These are phyloP conservation scores for Drosophila nigricruria DNA, from an alignment of 2,888 invertebrate genomes.

Conservation along the genomic window DNA sequence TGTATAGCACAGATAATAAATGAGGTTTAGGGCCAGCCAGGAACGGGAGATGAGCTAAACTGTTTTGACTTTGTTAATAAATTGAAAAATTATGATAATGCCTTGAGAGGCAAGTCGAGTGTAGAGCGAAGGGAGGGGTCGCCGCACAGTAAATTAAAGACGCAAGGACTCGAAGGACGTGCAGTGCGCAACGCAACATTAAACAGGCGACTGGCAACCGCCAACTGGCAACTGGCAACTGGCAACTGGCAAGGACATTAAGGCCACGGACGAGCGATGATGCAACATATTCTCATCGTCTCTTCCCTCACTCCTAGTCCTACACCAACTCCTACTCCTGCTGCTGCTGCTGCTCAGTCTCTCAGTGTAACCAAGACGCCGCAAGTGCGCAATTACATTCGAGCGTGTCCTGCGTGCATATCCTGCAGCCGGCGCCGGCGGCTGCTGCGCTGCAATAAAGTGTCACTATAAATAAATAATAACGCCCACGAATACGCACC, in stretches of 20 bases:
- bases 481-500: conserved; percentile 69
- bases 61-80: conserved; percentile 81
- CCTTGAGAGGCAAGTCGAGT: conserved; percentile 30
- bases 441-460: conserved; percentile 71
- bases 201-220: conserved; percentile 73
- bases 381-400: conserved; percentile 79
- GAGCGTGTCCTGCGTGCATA: conserved; percentile 71
- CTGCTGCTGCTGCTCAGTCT: conserved; percentile 5
- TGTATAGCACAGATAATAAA: conserved; percentile 71
- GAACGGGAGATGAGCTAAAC: conserved; percentile 61
- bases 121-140: conserved; percentile 9
- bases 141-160: conserved; percentile 73
- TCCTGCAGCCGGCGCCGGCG: conserved; percentile 68
- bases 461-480: conserved; percentile 81
- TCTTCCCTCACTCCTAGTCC: neutral
- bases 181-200: conserved; percentile 80
- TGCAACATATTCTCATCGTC: conserved; percentile 72
- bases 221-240: conserved; percentile 65
- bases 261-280: conserved; percentile 75
- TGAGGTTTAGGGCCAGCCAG: conserved; percentile 49
- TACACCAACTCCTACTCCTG: neutral
- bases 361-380: conserved; percentile 61
- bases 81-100: conserved; percentile 82
- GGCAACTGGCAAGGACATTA: conserved; percentile 69
- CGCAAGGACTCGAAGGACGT: conserved; percentile 66